Base-by-base conservation (phyloP, 2,888 invertebrate genomes). In the Pemphredon lugubris region DNA sequence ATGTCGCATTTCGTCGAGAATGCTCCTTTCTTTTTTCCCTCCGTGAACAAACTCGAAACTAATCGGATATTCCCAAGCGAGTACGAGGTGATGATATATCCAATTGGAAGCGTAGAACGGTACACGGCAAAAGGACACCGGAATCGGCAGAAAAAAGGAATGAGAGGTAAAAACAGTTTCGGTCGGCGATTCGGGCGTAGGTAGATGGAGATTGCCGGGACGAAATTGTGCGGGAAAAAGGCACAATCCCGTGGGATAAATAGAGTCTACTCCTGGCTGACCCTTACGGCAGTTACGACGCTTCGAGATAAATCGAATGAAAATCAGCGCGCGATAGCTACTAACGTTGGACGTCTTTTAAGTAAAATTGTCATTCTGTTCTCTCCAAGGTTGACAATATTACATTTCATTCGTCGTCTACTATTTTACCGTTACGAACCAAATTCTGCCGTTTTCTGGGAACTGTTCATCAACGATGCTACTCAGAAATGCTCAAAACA, bases 171-270 rank as follows among this genome's bases (percentile, higher is more conserved):
- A 55, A 75, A 61, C 50, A 30, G 57, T 30, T 61, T 64, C 23
- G 54, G 30, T 40, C 55, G 59, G 55, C 66, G 45, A 65, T 60
- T 72, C 60, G 34, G 39, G 47, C 39, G 37, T 44, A 16, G 60
- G 61, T 68, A 32, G 69, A 77, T 68, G 69, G 71, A 78, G 77
- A 78, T 75, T 78, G 77, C 64, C 20, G 54, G 66, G 59, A 66
- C 67, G 73, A 77, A 71, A 81, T 81, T 79, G 79, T 58, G 60
- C 69, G 63, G 40, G 64, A 60, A 67, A 51, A 55, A 53, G 67
- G 65, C 67, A 48, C 66, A 47, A 73, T 81, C 73, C 73, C 81
- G 21, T 50, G 79, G 73, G 81, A 75, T 72, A 81, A 77, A 79
- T 75, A 81, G 70, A 79, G 74, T 66, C 45, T 51, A 45, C 51